Evolutionary conservation across 2,888 invertebrate species (phyloP).

Genomic region (Digitonthophagus gazella): DNA sequence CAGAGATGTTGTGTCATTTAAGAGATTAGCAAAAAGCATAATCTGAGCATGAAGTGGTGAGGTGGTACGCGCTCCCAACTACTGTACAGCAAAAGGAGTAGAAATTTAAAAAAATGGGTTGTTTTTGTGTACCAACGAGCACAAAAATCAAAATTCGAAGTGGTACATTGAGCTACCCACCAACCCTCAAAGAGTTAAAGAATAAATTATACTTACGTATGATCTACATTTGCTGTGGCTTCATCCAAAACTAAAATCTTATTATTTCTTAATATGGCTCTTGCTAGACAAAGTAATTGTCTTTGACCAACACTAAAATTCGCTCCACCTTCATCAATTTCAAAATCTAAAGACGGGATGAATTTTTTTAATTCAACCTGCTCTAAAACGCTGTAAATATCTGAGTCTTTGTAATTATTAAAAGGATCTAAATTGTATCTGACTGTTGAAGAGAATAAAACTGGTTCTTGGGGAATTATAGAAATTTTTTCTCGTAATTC

Average conservation of each 20-base stretch:
- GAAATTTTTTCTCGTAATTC: constrained; percentile 55
- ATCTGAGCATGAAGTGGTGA: too few species aligned
- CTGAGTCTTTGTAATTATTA: constrained; percentile 56
- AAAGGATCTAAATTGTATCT: constrained; percentile 64
- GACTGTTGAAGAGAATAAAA: constrained; percentile 60
- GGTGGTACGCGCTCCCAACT: too few species aligned
- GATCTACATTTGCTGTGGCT: constrained; percentile 86
- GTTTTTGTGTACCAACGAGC: too few species aligned
- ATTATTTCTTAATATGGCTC: constrained; percentile 67
- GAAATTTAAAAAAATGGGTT: too few species aligned
- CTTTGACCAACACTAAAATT: constrained; percentile 63
- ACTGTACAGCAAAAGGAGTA: too few species aligned
- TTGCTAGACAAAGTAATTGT: constrained; percentile 31
- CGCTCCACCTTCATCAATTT: constrained; percentile 66
- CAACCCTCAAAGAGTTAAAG: too few species aligned
- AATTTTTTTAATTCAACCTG: constrained; percentile 70
- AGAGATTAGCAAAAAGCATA: too few species aligned
- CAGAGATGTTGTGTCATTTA: too few species aligned
- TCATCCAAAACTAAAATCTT: constrained; percentile 75
- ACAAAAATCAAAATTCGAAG: too few species aligned
- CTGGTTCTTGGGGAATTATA: constrained; percentile 63
- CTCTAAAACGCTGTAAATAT: constrained; percentile 66
- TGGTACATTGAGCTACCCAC: too few species aligned
- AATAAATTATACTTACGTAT: constrained; percentile 28
- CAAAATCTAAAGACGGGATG: constrained; percentile 60